Conservation (phyloP, 2,113 vertebrate genomes). For the Monarcha castaneiventris region DNA sequence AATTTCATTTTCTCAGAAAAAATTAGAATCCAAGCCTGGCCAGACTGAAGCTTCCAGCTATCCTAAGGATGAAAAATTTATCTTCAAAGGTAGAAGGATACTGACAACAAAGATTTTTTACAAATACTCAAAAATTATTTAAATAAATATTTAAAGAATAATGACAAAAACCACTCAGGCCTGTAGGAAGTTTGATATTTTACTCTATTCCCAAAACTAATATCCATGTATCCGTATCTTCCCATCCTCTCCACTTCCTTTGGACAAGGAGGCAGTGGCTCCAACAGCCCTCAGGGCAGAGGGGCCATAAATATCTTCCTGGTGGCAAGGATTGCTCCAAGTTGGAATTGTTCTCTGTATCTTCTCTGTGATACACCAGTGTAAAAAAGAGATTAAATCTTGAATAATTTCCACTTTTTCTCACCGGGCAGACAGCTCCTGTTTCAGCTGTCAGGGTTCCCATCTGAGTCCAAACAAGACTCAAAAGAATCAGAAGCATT, state of each 20-base stretch:
- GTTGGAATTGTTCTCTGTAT: neutral
- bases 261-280: neutral
- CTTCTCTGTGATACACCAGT: neutral
- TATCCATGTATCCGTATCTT: neutral
- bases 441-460: neutral
- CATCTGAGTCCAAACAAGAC: neutral
- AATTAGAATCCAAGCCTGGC: neutral
- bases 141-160: neutral
- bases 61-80: neutral
- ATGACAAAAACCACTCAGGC: fast-evolving
- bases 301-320: neutral
- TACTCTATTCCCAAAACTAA: neutral
- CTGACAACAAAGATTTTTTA: neutral
- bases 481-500: neutral
- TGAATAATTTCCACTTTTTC: neutral
- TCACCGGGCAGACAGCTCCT: neutral
- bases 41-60: neutral
- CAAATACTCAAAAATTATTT: neutral
- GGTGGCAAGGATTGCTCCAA: too few species aligned
- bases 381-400: neutral
- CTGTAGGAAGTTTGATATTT: neutral
- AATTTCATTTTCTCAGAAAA: neutral
- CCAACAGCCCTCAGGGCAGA: neutral
- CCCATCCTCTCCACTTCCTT: neutral
- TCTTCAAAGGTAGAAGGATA: neutral